phyloP scores from a whole-genome alignment of 2,888 invertebrate genomes.

The Chrysolina americana region DNA sequence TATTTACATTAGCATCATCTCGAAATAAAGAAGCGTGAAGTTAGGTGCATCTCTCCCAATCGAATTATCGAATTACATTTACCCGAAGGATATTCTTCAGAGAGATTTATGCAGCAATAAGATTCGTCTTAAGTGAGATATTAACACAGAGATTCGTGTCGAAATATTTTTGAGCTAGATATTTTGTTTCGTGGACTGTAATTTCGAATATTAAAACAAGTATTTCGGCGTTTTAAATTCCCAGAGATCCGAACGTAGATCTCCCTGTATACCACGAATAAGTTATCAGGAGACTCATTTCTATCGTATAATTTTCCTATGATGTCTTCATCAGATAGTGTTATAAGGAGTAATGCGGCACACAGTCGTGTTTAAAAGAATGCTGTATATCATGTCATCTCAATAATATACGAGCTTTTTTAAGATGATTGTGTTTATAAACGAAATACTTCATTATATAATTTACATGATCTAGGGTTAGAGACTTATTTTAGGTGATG shows the following conservation, averaged over 20 bases:
- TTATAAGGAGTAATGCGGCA: conserved; percentile 37
- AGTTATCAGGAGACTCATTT: conserved; percentile 16
- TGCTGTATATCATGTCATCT: conserved; percentile 48
- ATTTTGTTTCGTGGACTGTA: not conserved
- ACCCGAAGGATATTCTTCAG: not conserved
- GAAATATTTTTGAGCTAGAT: not conserved
- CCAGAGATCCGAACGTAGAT: conserved; percentile 3
- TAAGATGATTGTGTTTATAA: conserved; percentile 34
- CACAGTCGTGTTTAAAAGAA: conserved; percentile 34
- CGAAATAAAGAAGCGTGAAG: too few relatives aligned
- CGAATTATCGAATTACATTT: not conserved
- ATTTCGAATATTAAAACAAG: not conserved
- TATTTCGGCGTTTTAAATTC: not conserved
- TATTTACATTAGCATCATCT: too few relatives aligned
- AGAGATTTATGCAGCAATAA: not conserved
- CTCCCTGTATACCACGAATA: conserved; percentile 20
- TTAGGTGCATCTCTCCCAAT: not conserved
- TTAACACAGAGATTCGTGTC: not conserved
- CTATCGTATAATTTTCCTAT: conserved; percentile 40
- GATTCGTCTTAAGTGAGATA: not conserved
- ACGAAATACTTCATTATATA: conserved; percentile 40
- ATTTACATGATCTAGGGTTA: conserved; percentile 47
- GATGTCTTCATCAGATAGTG: conserved; percentile 46
- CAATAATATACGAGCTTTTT: conserved; percentile 42
- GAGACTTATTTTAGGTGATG: conserved; percentile 53